Evolutionary conservation across 2,113 vertebrate genomes (phyloP).

Genomic region (Phyllostomus hastatus): DNA sequence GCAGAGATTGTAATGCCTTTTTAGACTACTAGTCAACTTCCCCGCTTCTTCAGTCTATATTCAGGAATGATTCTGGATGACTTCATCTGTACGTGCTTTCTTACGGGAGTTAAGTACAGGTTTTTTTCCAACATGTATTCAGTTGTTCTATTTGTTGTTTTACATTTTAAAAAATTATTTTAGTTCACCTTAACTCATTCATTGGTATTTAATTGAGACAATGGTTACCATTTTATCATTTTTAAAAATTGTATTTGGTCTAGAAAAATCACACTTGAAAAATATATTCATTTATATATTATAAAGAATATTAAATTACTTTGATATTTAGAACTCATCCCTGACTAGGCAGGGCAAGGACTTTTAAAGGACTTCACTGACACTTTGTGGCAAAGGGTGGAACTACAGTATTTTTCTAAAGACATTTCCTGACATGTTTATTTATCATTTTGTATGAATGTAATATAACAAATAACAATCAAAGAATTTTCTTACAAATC

Average conservation of each 20-base stretch:
- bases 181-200: neutral
- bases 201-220: neutral
- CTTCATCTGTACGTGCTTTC: neutral
- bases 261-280: neutral
- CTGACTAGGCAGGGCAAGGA: neutral
- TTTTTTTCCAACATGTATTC: neutral
- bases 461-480: neutral
- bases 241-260: neutral
- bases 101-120: neutral
- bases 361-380: constrained; percentile 67
- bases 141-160: neutral
- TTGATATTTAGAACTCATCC: neutral
- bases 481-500: neutral
- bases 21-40: no score
- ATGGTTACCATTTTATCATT: neutral
- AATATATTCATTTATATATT: neutral
- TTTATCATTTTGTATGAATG: neutral
- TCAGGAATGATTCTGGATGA: neutral
- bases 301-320: neutral
- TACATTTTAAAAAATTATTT: neutral
- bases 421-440: neutral
- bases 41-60: neutral
- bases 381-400: constrained; percentile 72
- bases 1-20: neutral
- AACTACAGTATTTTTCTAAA: constrained; percentile 63